Evolutionary conservation across 2,888 invertebrate species (phyloP).

Genomic region (Mythimna lalbum): DNA sequence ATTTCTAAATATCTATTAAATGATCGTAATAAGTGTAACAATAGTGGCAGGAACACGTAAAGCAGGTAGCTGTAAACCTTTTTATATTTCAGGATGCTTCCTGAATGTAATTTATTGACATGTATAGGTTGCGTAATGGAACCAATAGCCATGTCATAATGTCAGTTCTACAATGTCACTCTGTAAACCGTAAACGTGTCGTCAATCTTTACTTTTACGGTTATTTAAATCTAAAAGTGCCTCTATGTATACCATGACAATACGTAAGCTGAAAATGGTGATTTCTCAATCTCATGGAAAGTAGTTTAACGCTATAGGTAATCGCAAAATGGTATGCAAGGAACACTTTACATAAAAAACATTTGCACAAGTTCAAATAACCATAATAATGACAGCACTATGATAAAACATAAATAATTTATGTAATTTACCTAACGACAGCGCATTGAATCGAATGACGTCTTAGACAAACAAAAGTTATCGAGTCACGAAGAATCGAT

Average conservation of each 20-base stretch:
- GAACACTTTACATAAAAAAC: slow-evolving; percentile 29
- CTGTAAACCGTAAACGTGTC: background rate
- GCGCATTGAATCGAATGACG: slow-evolving; percentile 56
- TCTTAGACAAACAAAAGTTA: slow-evolving; percentile 53
- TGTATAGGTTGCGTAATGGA: too few species aligned
- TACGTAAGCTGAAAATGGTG: background rate
- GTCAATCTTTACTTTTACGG: slow-evolving; percentile 11
- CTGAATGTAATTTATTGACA: background rate
- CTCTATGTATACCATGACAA: background rate
- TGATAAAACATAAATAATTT: slow-evolving; percentile 46
- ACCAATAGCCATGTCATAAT: background rate
- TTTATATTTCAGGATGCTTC: background rate
- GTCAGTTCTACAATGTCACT: background rate
- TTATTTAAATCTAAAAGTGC: background rate
- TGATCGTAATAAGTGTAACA: too few species aligned
- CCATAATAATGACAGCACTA: slow-evolving; percentile 34
- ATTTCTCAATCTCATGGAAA: slow-evolving; percentile 27
- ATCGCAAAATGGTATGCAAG: slow-evolving; percentile 36
- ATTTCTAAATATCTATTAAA: background rate
- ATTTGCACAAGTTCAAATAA: slow-evolving; percentile 41
- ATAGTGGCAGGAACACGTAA: background rate
- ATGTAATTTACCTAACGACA: slow-evolving; percentile 48
- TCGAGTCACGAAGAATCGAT: slow-evolving; percentile 73
- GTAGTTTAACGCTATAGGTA: background rate
- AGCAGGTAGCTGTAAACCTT: background rate